These are phyloP conservation scores for Ciconia boyciana DNA, from an alignment of 2,113 vertebrate species.

Conservation along the genomic window DNA sequence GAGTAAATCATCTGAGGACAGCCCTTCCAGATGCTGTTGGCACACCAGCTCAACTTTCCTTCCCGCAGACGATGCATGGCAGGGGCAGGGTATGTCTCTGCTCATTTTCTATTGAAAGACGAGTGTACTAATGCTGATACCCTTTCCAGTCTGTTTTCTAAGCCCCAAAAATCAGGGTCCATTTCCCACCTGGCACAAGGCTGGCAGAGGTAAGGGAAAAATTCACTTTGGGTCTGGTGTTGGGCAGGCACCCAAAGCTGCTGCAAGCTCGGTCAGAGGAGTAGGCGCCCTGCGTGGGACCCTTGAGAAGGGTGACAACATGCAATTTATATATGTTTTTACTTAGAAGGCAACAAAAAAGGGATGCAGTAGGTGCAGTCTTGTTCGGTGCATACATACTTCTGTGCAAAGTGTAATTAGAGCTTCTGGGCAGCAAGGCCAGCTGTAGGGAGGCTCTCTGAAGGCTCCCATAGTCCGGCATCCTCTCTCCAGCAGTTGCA, in stretches of 20 bases:
- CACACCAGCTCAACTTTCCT: neutral
- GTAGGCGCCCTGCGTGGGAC: rapidly evolving
- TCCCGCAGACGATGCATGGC: neutral
- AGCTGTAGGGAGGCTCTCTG: neutral
- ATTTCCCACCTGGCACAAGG: neutral
- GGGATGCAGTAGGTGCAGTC: neutral
- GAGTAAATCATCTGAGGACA: slow-evolving; percentile 44
- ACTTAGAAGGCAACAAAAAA: neutral
- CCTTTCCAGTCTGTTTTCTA: neutral
- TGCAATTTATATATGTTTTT: neutral
- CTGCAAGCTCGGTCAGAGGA: neutral
- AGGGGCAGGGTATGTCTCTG: slow-evolving; percentile 20
- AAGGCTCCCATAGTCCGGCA: rapidly evolving
- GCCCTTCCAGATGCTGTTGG: slow-evolving; percentile 38
- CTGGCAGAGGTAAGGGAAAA: neutral
- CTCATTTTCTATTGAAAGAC: neutral
- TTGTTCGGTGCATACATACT: neutral
- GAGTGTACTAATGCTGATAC: neutral
- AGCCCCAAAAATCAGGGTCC: neutral
- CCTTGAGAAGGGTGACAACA: neutral
- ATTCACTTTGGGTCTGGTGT: neutral
- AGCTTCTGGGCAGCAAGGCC: neutral
- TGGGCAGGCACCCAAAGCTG: neutral
- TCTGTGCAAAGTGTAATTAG: neutral
- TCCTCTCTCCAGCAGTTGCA: neutral